Conservation (phyloP, 2,797 vertebrate genomes). For the Trachurus trachurus region DNA sequence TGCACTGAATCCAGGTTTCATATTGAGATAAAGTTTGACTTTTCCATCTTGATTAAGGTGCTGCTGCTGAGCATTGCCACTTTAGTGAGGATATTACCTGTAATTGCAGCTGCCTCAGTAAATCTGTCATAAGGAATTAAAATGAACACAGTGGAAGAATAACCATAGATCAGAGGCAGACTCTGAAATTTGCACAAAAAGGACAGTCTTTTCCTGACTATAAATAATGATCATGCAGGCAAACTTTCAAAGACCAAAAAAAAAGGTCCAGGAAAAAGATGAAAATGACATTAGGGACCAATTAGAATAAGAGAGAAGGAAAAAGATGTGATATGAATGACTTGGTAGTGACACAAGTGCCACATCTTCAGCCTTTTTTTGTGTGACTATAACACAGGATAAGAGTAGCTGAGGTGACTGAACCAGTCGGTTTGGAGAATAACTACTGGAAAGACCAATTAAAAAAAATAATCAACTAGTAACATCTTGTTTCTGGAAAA, state of each 20-base stretch:
- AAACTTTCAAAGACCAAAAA: background rate
- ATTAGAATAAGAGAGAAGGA: constrained; percentile 3
- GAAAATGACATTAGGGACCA: constrained; percentile 19
- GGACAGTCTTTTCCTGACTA: background rate
- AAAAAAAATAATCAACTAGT: background rate
- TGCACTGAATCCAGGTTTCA: constrained; percentile 25
- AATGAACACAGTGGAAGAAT: constrained; percentile 8
- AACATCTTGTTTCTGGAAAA: background rate
- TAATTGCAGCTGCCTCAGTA: constrained; percentile 28
- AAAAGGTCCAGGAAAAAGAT: constrained; percentile 4
- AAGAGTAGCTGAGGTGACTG: background rate
- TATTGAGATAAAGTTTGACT: background rate
- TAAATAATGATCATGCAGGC: background rate
- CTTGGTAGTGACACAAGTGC: constrained; percentile 2
- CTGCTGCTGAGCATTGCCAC: constrained; percentile 15
- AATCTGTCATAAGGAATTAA: constrained; percentile 25
- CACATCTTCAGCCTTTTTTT: background rate
- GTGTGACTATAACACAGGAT: background rate
- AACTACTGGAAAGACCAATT: background rate
- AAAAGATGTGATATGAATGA: constrained; percentile 7
- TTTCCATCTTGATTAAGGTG: constrained; percentile 21
- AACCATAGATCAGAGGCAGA: constrained; percentile 3
- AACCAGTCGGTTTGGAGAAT: background rate
- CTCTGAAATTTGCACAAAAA: background rate
- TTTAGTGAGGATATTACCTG: constrained; percentile 11